Base-by-base conservation (phyloP, 2,888 invertebrate genomes). In the Eupithecia subfuscata region DNA sequence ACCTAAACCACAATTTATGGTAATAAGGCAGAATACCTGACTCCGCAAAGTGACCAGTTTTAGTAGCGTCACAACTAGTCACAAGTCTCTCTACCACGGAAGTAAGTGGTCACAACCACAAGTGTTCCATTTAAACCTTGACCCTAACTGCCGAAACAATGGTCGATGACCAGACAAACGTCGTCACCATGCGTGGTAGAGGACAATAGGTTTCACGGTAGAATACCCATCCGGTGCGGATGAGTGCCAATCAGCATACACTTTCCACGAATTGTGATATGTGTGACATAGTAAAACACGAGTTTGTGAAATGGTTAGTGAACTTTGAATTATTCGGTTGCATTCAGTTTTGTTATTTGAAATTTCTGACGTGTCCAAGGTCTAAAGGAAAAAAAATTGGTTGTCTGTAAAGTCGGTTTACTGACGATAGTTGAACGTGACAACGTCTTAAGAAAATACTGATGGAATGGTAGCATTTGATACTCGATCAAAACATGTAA, bases 161-260 rank as follows among this genome's bases (percentile, higher is more conserved):
- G 63, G 18, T 6, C 67, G 34, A 71, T 75, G 80, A 79, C 78
- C 78, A 63, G 75, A 52, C 76, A 75, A 79, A 78, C 82, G 80
- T 78, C 79, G 74, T 79, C 81, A 78, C 79, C 81, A 72, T 82
- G 77, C 84, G 84, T 85, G 85, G 84, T 83, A 73, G 30, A 73
- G 75, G 78, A 80, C 78, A 80, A 79, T 67, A 83, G 76, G 84
- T 73, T 79, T 86, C 82, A 87, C 84, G 89, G 84, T 86, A 84
- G 83, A 83, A 77, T 84, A 81, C 84, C 78, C 82, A 75, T 84
- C 77, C 77, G 77, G 70, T 45, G 74, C 25, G 74, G 40, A 60
- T 68, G 69, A 56, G 84, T 88, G 88, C 89, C 87, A 60, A 60
- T 60, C 60, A 60, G 60, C 25, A 60, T 86, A 83, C 78, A 75